Evolutionary conservation across 30 jellyfish, hydroid and myxozoan species (phyloP).

Genomic region (Chironex yamaguchii): DNA sequence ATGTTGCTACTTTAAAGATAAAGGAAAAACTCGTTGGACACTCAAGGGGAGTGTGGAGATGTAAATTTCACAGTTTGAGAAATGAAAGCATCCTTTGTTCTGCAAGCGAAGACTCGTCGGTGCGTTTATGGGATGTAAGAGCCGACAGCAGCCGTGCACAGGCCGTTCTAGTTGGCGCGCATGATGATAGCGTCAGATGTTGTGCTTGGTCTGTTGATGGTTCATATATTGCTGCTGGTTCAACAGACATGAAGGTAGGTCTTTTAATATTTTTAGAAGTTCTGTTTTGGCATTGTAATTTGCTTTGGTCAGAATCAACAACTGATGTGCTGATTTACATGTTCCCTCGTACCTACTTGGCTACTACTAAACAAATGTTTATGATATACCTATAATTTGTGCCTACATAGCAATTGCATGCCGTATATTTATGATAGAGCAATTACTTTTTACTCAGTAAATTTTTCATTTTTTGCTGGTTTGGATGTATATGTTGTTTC

Average conservation of each 20-base stretch:
- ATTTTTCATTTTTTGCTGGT: too few relatives aligned
- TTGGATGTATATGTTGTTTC: too few relatives aligned
- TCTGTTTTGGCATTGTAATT: not conserved
- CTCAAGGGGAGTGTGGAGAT: slow-evolving; percentile 82
- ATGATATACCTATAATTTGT: too few relatives aligned
- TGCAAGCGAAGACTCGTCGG: slow-evolving; percentile 85
- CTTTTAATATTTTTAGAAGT: not conserved
- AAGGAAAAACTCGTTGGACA: slow-evolving; percentile 73
- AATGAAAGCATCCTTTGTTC: slow-evolving; percentile 71
- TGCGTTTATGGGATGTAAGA: slow-evolving; percentile 85
- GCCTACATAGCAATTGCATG: too few relatives aligned
- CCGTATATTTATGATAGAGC: too few relatives aligned
- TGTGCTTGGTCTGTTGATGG: slow-evolving; percentile 96
- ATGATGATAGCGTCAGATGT: slow-evolving; percentile 84
- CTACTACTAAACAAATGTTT: too few relatives aligned
- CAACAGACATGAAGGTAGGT: slow-evolving; percentile 74
- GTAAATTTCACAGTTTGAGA: slow-evolving; percentile 37
- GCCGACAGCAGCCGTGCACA: slow-evolving; percentile 57
- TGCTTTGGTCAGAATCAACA: too few relatives aligned
- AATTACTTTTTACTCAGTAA: too few relatives aligned
- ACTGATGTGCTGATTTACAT: too few relatives aligned
- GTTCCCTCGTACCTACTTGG: too few relatives aligned
- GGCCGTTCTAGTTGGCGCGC: slow-evolving; percentile 71
- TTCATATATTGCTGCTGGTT: slow-evolving; percentile 89
- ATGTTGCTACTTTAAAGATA: slow-evolving; percentile 59